Evolutionary conservation across 2,113 vertebrate genomes (phyloP), one percentile per base, ranked within the genome.

Genomic region (Pycnonotus jocosus): DNA sequence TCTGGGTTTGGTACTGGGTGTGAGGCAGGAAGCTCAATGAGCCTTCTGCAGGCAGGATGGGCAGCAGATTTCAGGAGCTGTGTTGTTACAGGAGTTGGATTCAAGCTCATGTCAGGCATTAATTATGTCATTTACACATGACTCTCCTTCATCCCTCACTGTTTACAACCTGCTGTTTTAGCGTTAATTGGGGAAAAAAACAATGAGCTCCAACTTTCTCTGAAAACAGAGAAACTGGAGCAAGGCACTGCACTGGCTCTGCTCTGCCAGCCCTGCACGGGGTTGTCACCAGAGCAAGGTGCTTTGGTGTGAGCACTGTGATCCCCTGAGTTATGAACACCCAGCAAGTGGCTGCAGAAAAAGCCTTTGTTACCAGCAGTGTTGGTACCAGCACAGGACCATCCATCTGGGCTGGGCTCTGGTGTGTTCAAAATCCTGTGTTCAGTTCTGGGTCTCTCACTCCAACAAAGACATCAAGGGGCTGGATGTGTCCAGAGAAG

Each of bases 221-320:
- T 3, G 3, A 6, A 73, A 74, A 64, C 30, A 31, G 24, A 27
- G 40, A 11, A 84, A 45, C 47, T 27, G n/a, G 50, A 77, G 18
- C 0, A 1, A 76, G 22, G 23, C 25, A 22, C 62, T 45, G 48
- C 25, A 7, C 33, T 0, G 0, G 37, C 53, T 58, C 25, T 54
- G 20, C 18, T 65, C 38, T 47, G 58, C 60, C 24, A 9, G 42
- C 44, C 74, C 58, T 37, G 35, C 23, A 9, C 5, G 9, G 33
- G 44, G 37, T 33, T 38, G 21, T 71, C 51, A 44, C 54, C 60
- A 76, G 24, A 28, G 12, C 50, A 19, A 21, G 57, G 16, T 15
- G 24, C n/a, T 81, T 66, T 25, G 14, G 33, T 58, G 54, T 1
- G 5, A 48, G 48, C 16, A 15, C 47, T 81, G 54, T 37, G 64